Percentiles rank a stretch among this genome's conserved stretches.
phyloP scores from a whole-genome alignment of 2,797 vertebrate genomes.

The Danionella dracula region DNA sequence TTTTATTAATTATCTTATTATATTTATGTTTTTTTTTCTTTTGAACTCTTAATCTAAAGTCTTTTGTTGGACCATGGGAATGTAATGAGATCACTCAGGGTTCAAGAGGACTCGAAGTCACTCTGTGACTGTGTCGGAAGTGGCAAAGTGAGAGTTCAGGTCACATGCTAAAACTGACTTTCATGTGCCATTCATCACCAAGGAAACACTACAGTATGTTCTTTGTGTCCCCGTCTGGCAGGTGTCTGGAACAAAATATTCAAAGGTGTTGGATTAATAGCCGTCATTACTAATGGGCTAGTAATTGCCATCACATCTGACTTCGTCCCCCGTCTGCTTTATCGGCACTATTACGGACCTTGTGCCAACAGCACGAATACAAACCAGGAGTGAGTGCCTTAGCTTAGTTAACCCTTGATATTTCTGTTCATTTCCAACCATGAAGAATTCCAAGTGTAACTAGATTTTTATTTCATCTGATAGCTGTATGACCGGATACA shows the following conservation, averaged over 20 bases:
- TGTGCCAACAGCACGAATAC: conserved; percentile 53
- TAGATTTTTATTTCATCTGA: background rate
- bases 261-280: conserved; percentile 80
- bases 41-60: no score
- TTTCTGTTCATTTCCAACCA: no score
- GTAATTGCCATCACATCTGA: conserved; percentile 86
- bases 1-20: no score
- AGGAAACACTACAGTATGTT: background rate
- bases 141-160: no score
- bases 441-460: no score
- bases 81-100: no score
- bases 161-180: no score
- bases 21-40: no score
- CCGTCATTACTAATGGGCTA: conserved; percentile 86
- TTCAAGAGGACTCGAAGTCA: no score
- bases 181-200: background rate
- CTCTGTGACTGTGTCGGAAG: no score
- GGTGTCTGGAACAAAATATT: conserved; percentile 86
- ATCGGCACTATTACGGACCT: conserved; percentile 81
- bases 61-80: no score
- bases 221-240: conserved; percentile 42
- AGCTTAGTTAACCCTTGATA: no score
- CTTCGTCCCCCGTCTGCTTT: conserved; percentile 85
- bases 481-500: conserved; percentile 84
- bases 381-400: conserved; percentile 61